Evolutionary conservation across 2,797 vertebrate genomes (phyloP).

Genomic region (Cirrhinus molitorella): DNA sequence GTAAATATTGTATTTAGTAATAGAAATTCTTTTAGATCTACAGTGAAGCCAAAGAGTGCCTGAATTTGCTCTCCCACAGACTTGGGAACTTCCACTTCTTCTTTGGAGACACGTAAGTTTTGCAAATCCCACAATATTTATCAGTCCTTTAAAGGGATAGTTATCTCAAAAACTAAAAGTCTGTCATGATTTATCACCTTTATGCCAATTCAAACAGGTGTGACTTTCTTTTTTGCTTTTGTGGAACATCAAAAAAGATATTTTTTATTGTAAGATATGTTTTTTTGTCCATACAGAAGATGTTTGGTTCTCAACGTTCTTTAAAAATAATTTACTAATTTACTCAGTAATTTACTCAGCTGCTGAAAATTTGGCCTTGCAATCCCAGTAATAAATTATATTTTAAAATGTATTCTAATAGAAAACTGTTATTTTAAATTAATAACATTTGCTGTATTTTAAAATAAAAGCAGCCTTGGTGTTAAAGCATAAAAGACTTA

Average conservation of each 20-base stretch:
- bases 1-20: conserved; percentile 9
- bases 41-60: conserved; percentile 97
- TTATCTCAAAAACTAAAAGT: neutral
- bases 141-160: neutral
- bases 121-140: neutral
- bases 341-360: neutral
- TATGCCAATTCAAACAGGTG: neutral
- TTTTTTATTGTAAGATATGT: too few species aligned
- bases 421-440: neutral
- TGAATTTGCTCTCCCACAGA: conserved; percentile 95
- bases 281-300: too few species aligned
- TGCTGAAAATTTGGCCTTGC: neutral
- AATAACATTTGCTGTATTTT: neutral
- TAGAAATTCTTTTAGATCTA: conserved; percentile 85
- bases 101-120: conserved; percentile 94
- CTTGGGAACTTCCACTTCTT: conserved; percentile 91
- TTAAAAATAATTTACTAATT: too few species aligned
- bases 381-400: neutral
- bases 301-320: too few species aligned
- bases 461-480: neutral
- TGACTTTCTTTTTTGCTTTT: neutral
- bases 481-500: neutral
- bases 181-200: neutral
- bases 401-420: neutral
- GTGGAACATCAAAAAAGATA: neutral